A percentile compares a stretch with the other conserved stretches of the same genome.
phyloP scores from a whole-genome alignment of 2,888 invertebrate species.

The Microplitis deprimator region DNA sequence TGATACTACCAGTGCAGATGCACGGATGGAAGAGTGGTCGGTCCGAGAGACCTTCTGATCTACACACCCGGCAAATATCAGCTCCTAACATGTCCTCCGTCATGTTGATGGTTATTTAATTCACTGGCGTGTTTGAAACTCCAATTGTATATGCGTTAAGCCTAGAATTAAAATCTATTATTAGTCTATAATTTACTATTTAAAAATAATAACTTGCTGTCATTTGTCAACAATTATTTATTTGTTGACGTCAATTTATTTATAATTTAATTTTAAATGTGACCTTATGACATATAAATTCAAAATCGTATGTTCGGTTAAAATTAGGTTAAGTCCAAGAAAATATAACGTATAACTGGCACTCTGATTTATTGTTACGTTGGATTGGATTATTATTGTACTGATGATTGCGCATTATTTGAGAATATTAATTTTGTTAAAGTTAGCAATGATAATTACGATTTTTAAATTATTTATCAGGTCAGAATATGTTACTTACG shows the following conservation, averaged over 20 bases:
- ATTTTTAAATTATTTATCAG: not conserved
- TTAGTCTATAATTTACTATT: not conserved
- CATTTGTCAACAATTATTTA: not conserved
- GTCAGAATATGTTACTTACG: not conserved
- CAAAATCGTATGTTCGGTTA: not conserved
- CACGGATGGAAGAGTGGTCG: conserved; percentile 98
- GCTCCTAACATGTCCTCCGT: conserved; percentile 77
- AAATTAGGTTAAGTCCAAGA: conserved; percentile 25
- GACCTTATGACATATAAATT: conserved; percentile 20
- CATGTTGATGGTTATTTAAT: conserved; percentile 60
- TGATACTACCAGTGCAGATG: conserved; percentile 98
- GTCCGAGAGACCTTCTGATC: conserved; percentile 93
- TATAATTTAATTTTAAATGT: not conserved
- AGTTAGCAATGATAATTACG: not conserved
- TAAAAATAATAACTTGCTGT: not conserved
- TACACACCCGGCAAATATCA: conserved; percentile 98
- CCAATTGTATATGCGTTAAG: conserved; percentile 25
- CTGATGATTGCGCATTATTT: not conserved
- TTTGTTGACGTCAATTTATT: not conserved
- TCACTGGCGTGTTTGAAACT: conserved; percentile 26
- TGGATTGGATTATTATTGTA: not conserved
- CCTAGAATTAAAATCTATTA: conserved; percentile 24
- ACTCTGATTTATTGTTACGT: not conserved
- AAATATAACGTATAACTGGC: conserved; percentile 2
- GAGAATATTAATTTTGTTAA: not conserved